These are phyloP conservation scores for Drosophila bipectinata DNA, from an alignment of 1,140 invertebrate species.

Conservation along the genomic window DNA sequence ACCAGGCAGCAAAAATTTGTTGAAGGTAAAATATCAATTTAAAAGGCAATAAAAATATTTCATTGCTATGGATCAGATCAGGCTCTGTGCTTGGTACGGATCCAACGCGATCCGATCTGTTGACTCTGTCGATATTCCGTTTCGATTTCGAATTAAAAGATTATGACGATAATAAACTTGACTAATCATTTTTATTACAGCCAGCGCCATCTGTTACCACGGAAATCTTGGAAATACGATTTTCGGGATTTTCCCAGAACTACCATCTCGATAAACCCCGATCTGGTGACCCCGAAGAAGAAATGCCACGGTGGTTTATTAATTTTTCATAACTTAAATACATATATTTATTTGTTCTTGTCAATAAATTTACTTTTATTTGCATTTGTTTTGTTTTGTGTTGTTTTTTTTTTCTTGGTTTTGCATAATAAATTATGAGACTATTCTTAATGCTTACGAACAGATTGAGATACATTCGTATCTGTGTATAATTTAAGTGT, in stretches of 20 bases:
- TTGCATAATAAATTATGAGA: constrained; percentile 78
- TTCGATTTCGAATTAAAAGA: constrained; percentile 82
- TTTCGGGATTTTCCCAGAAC: constrained; percentile 55
- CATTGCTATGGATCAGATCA: constrained; percentile 48
- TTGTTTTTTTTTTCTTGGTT: constrained; percentile 35
- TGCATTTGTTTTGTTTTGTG: constrained; percentile 45
- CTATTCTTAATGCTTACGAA: constrained; percentile 71
- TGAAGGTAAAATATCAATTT: constrained; percentile 78
- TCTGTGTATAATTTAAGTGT: constrained; percentile 53
- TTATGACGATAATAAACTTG: constrained; percentile 82
- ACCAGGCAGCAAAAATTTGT: constrained; percentile 65
- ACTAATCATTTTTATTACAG: constrained; percentile 81
- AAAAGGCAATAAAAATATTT: constrained; percentile 79
- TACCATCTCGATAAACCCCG: constrained; percentile 48
- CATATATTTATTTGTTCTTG: constrained; percentile 64
- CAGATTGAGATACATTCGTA: constrained; percentile 64
- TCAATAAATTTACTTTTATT: constrained; percentile 57
- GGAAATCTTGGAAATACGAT: constrained; percentile 43
- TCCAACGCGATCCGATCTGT: background rate
- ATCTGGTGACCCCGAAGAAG: constrained; percentile 11
- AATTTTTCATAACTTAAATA: constrained; percentile 83
- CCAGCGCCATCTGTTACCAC: constrained; percentile 56
- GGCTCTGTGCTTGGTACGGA: constrained; percentile 17
- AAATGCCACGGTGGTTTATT: constrained; percentile 61
- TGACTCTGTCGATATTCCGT: constrained; percentile 63